Conservation (phyloP, 2,113 vertebrate genomes). For the Lagenorhynchus albirostris region DNA sequence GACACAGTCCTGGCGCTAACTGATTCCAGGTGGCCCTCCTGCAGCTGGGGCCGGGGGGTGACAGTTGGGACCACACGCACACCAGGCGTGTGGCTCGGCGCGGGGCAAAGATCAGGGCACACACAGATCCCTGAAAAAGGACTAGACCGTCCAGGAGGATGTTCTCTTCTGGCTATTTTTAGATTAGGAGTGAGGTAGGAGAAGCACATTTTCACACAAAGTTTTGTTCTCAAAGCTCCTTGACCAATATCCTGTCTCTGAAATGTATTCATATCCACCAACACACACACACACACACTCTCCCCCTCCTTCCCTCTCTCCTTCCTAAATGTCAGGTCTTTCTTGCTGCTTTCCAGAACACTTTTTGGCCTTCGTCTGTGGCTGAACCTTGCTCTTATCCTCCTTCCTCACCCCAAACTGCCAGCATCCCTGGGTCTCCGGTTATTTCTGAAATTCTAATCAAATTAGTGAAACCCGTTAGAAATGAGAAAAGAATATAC, state of each 20-base stretch:
- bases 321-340: neutral
- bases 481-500: neutral
- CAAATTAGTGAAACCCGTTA: neutral
- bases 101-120: neutral
- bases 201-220: neutral
- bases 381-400: neutral
- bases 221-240: neutral
- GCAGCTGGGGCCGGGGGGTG: neutral
- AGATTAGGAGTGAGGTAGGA: neutral
- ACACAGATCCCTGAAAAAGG: neutral
- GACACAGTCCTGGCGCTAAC: neutral
- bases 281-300: neutral
- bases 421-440: neutral
- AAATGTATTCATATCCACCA: neutral
- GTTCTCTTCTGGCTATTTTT: neutral
- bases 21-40: slow-evolving; percentile 3
- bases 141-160: neutral
- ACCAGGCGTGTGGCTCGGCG: neutral
- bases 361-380: neutral
- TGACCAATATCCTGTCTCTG: neutral
- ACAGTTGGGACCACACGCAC: neutral
- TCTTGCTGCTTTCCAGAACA: neutral
- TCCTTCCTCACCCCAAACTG: neutral
- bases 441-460: neutral
- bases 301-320: fast-evolving